Conservation (phyloP, 1,140 invertebrate genomes). For the Nymphalis io region DNA sequence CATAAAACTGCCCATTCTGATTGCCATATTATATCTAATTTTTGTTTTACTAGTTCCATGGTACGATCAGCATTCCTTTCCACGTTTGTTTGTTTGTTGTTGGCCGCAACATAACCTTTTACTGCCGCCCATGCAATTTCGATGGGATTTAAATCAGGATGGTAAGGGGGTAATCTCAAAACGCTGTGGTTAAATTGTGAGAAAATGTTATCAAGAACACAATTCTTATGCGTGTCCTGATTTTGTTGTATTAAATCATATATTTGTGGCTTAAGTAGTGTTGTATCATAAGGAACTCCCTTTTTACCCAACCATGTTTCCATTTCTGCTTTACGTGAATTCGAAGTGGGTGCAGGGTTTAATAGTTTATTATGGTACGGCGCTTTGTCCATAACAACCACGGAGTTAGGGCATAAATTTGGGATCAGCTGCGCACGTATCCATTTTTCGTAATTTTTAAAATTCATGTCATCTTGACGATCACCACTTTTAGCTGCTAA, state of each 20-base stretch:
- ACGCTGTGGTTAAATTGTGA: background rate
- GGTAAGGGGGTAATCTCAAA: constrained; percentile 15
- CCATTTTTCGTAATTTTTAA: constrained; percentile 40
- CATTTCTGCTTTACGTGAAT: constrained; percentile 26
- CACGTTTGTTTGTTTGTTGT: background rate
- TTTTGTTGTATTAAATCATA: constrained; percentile 30
- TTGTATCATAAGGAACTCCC: constrained; percentile 1
- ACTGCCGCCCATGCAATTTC: background rate
- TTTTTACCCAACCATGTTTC: constrained; percentile 27
- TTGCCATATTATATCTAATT: background rate
- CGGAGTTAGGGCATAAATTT: constrained; percentile 29
- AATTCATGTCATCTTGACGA: constrained; percentile 42
- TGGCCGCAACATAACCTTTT: background rate
- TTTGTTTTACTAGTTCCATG: background rate
- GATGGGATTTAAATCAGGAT: constrained; percentile 12
- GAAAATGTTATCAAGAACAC: constrained; percentile 22
- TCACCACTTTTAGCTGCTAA: background rate
- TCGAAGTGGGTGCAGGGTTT: constrained; percentile 1
- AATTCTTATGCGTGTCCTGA: constrained; percentile 1
- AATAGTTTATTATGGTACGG: constrained; percentile 28
- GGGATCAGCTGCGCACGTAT: constrained; percentile 31
- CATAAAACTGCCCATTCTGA: background rate
- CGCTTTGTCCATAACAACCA: constrained; percentile 31
- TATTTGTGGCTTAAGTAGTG: constrained; percentile 28
- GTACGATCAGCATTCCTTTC: background rate